phyloP scores from a whole-genome alignment of 2,113 vertebrate species.

The Atlantisia rogersi region DNA sequence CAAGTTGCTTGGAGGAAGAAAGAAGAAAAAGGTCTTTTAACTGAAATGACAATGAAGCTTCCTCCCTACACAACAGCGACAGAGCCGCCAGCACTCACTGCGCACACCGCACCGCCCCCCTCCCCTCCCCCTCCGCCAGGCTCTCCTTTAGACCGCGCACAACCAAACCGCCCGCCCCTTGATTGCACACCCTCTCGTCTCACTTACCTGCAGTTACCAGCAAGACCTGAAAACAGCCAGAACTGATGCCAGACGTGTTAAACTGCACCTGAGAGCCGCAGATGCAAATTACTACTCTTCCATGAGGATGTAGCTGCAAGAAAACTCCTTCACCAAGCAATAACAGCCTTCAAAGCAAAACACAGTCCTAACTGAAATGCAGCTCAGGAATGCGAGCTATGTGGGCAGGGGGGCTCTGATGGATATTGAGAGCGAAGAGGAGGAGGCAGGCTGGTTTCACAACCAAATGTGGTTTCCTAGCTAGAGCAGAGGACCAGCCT shows the following conservation, averaged over 20 bases:
- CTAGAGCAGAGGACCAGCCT: neutral
- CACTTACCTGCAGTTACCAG: neutral
- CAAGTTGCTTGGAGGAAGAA: neutral
- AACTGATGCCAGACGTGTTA: neutral
- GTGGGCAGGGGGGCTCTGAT: neutral
- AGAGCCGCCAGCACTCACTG: neutral
- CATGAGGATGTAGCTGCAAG: neutral
- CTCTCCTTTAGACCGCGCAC: accelerated
- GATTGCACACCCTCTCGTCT: neutral
- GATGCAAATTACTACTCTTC: neutral
- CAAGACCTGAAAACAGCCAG: neutral
- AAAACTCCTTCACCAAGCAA: neutral
- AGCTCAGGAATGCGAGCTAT: conserved; percentile 35
- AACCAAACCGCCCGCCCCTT: neutral
- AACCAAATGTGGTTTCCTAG: neutral
- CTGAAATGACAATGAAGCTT: neutral
- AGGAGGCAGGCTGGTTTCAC: neutral
- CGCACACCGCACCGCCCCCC: too few species aligned
- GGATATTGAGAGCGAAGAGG: neutral
- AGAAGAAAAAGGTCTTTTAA: neutral
- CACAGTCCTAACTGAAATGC: neutral
- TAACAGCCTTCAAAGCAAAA: neutral
- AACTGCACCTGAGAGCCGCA: accelerated
- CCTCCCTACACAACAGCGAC: neutral
- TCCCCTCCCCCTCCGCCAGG: neutral